These are phyloP conservation scores for Spea hammondii DNA, from an alignment of 2,797 vertebrate genomes.

Conservation along the genomic window DNA sequence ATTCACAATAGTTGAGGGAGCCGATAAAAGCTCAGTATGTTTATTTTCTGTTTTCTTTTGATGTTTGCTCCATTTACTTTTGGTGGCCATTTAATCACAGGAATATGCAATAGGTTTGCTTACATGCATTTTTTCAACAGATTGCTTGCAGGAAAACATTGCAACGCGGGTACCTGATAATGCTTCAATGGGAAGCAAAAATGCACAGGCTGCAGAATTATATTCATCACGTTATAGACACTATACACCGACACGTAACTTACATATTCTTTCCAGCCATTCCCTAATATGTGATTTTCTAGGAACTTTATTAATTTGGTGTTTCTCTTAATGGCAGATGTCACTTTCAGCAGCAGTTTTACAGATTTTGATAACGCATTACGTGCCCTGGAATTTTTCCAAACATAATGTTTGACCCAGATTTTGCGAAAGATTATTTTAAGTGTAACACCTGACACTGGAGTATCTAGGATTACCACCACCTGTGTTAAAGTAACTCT, in stretches of 20 bases:
- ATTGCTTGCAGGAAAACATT: conserved; percentile 33
- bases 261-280: conserved; percentile 23
- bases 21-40: conserved; percentile 10
- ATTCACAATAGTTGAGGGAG: background rate
- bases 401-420: background rate
- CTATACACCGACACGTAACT: conserved; percentile 21
- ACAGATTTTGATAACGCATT: conserved; percentile 23
- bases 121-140: conserved; percentile 16
- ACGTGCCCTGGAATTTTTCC: conserved; percentile 26
- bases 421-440: too few relatives aligned
- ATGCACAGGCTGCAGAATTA: conserved; percentile 27
- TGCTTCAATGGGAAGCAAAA: conserved; percentile 13
- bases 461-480: too few relatives aligned
- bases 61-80: conserved; percentile 16
- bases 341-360: conserved; percentile 15
- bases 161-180: conserved; percentile 36
- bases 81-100: conserved; percentile 14
- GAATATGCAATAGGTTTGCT: background rate
- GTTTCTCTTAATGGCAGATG: conserved; percentile 16
- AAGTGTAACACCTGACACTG: too few relatives aligned
- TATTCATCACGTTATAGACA: conserved; percentile 27
- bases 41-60: conserved; percentile 10
- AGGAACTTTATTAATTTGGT: conserved; percentile 25
- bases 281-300: conserved; percentile 14
- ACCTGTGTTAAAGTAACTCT: too few relatives aligned